Conservation (phyloP, 1,140 invertebrate genomes). For the Eumeta japonica region DNA sequence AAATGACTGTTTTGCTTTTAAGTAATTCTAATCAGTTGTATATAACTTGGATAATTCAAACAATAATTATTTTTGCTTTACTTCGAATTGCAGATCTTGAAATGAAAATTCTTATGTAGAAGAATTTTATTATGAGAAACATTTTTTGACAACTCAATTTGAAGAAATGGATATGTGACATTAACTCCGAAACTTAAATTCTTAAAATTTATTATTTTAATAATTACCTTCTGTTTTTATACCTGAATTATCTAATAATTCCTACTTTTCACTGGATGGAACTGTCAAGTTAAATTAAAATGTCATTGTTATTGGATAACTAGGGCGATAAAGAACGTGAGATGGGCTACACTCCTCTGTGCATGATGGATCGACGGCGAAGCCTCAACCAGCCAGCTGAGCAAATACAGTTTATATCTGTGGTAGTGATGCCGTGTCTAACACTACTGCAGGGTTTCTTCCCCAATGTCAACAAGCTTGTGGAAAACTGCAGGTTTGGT, state of each 20-base stretch:
- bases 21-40: no score
- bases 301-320: slow-evolving; percentile 18
- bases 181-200: neutral
- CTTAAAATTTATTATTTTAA: neutral
- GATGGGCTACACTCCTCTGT: slow-evolving; percentile 57
- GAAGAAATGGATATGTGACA: neutral
- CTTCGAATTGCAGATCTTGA: no score
- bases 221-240: neutral
- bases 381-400: slow-evolving; percentile 55
- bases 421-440: slow-evolving; percentile 56
- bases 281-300: neutral
- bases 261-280: neutral
- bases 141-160: neutral
- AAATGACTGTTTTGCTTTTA: no score
- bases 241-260: neutral
- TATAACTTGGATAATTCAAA: no score
- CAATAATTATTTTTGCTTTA: no score
- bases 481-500: slow-evolving; percentile 40
- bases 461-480: slow-evolving; percentile 37
- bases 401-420: slow-evolving; percentile 60
- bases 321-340: slow-evolving; percentile 58
- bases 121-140: no score
- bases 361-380: slow-evolving; percentile 60
- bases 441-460: slow-evolving; percentile 50
- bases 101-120: no score